These are phyloP conservation scores for Cynodonichthys magdalenae DNA, from an alignment of 2,797 vertebrate species.

Conservation along the genomic window DNA sequence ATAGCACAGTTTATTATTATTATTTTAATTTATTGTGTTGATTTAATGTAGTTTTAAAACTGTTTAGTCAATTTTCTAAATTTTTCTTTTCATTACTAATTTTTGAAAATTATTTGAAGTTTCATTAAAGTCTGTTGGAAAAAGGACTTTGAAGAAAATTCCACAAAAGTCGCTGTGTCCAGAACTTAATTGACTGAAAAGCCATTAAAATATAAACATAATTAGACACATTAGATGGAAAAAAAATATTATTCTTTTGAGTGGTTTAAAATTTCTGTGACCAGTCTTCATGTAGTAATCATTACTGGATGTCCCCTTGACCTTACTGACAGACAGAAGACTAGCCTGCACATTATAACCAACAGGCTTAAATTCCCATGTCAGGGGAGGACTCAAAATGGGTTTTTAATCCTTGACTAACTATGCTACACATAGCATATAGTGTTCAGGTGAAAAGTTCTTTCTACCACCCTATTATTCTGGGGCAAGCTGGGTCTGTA, in stretches of 20 bases:
- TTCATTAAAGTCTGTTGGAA: slow-evolving; percentile 8
- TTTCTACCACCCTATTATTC: slow-evolving; percentile 85
- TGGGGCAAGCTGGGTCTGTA: slow-evolving; percentile 83
- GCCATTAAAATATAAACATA: slow-evolving; percentile 76
- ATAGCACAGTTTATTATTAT: not conserved
- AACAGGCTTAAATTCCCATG: slow-evolving; percentile 81
- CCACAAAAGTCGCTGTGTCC: slow-evolving; percentile 22
- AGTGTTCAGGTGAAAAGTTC: slow-evolving; percentile 88
- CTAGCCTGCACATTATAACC: slow-evolving; percentile 76
- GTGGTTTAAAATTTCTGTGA: slow-evolving; percentile 70
- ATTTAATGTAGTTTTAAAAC: not conserved
- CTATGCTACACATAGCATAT: slow-evolving; percentile 82
- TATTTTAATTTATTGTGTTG: not conserved
- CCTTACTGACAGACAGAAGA: slow-evolving; percentile 72
- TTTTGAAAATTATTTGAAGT: not conserved
- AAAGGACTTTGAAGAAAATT: slow-evolving; percentile 11
- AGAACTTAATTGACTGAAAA: slow-evolving; percentile 40
- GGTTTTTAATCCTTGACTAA: slow-evolving; percentile 91
- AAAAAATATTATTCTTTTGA: slow-evolving; percentile 64
- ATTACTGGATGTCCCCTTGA: slow-evolving; percentile 77
- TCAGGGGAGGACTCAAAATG: slow-evolving; percentile 80
- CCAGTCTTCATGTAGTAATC: slow-evolving; percentile 71
- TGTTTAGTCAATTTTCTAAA: not conserved
- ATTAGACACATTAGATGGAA: slow-evolving; percentile 72
- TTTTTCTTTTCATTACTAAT: not conserved